Percentiles rank a stretch among this genome's conserved stretches.
phyloP scores from a whole-genome alignment of 2,113 vertebrate genomes.

The Oxyruncus cristatus region DNA sequence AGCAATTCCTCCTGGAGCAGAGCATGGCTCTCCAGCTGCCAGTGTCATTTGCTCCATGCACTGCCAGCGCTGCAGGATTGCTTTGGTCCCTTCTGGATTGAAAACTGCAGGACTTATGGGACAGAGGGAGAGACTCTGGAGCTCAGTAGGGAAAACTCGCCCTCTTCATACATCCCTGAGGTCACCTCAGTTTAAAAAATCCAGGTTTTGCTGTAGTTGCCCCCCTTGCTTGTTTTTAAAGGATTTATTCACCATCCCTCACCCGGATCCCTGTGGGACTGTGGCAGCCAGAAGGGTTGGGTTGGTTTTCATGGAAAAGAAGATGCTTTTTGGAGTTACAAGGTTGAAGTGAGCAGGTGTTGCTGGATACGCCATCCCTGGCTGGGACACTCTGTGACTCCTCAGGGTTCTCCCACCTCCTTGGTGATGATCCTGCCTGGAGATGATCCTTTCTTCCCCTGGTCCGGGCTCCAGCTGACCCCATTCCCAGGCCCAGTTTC shows the following conservation, averaged over 20 bases:
- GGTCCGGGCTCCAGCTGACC: rapidly evolving
- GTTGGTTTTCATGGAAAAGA: background rate
- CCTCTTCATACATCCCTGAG: background rate
- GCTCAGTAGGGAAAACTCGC: background rate
- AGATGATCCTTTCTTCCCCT: background rate
- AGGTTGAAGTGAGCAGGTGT: rapidly evolving
- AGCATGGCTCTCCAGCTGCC: background rate
- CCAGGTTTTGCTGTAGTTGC: background rate
- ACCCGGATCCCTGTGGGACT: background rate
- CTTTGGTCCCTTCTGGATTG: background rate
- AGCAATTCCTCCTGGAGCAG: background rate
- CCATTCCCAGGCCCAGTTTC: background rate
- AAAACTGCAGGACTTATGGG: background rate
- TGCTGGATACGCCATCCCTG: background rate
- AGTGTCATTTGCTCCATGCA: rapidly evolving
- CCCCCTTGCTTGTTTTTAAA: background rate
- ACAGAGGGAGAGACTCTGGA: rapidly evolving
- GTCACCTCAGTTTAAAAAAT: background rate
- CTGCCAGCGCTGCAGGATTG: rapidly evolving
- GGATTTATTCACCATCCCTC: background rate
- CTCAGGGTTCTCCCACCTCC: rapidly evolving
- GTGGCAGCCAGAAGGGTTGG: background rate
- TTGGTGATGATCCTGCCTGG: background rate
- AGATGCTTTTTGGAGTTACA: background rate
- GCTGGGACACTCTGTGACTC: rapidly evolving